phyloP scores from a whole-genome alignment of 2,888 invertebrate genomes.

The Melanargia galathea region DNA sequence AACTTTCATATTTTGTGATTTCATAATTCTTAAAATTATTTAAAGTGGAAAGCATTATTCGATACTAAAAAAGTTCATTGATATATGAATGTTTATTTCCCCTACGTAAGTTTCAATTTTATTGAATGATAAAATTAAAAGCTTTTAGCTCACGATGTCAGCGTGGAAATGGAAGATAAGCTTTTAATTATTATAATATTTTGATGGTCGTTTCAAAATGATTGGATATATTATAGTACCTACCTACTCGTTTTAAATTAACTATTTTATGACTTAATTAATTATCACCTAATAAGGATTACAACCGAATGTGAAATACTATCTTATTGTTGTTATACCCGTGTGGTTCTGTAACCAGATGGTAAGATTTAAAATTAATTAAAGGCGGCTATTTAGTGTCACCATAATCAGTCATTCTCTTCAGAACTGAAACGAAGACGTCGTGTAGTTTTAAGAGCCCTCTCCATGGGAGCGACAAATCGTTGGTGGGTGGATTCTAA shows the following conservation, averaged over 20 bases:
- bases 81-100: conserved; percentile 1
- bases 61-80: not conserved
- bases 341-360: too few species aligned
- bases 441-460: too few species aligned
- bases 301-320: not conserved
- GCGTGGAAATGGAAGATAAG: conserved; percentile 36
- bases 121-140: conserved; percentile 20
- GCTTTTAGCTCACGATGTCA: conserved; percentile 25
- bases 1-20: too few species aligned
- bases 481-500: too few species aligned
- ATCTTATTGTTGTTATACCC: too few species aligned
- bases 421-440: too few species aligned
- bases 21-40: not conserved
- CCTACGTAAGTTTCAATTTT: conserved; percentile 2
- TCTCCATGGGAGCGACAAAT: too few species aligned
- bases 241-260: conserved; percentile 11
- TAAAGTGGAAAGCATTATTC: not conserved
- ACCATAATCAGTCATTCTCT: too few species aligned
- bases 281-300: not conserved
- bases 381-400: too few species aligned
- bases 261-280: conserved; percentile 4
- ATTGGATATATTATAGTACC: conserved; percentile 25
- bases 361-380: too few species aligned
- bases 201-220: conserved; percentile 32
- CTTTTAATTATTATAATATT: conserved; percentile 31